Evolutionary conservation across 64 coral and sea anemone genomes (phyloP).

Genomic region (Pachyseris speciosa): DNA sequence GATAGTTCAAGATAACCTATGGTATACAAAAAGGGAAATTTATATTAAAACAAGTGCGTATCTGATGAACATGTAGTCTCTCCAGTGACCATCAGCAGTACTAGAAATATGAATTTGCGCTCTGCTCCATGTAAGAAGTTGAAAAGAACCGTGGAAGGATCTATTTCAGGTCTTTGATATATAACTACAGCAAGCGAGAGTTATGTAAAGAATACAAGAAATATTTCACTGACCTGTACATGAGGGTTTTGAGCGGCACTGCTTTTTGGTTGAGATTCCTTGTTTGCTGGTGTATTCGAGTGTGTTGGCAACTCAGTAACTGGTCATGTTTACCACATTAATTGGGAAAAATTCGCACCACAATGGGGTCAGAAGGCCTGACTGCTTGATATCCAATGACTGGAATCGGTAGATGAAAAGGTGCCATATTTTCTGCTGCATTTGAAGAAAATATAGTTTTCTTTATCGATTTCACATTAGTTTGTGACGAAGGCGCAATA

Average conservation of each 20-base stretch:
- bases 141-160: too few species aligned
- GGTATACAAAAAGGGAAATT: background rate
- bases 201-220: background rate
- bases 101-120: background rate
- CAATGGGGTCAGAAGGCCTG: background rate
- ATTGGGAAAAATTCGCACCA: background rate
- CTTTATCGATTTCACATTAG: background rate
- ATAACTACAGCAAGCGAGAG: background rate
- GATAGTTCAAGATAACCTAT: conserved; percentile 33
- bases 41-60: background rate
- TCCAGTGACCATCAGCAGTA: background rate
- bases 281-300: background rate
- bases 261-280: background rate
- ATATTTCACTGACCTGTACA: background rate
- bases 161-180: too few species aligned
- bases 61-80: background rate
- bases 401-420: background rate
- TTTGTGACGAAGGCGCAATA: background rate
- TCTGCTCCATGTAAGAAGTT: too few species aligned
- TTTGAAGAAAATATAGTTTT: background rate
- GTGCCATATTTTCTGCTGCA: background rate
- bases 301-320: background rate
- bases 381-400: background rate
- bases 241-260: background rate
- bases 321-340: background rate